A percentile compares a stretch with the other conserved stretches of the same genome.
These are phyloP conservation scores for Petromus typicus DNA, from an alignment of 2,113 vertebrate species.

Conservation along the genomic window DNA sequence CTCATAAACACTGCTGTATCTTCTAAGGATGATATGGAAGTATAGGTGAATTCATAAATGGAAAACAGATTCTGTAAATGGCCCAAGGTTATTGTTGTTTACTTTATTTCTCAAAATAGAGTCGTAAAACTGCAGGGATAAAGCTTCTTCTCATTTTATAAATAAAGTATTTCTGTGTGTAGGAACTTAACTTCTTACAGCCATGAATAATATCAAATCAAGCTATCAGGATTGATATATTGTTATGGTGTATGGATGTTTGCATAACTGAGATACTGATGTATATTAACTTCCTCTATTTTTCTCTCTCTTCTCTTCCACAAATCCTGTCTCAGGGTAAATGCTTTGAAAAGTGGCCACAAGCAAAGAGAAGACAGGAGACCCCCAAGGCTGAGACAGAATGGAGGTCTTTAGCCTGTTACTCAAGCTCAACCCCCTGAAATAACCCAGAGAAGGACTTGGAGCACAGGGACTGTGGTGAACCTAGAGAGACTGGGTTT, in stretches of 20 bases:
- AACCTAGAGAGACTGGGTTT: not conserved
- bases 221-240: not conserved
- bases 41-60: not conserved
- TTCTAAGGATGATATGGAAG: constrained; percentile 27
- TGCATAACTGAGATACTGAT: not conserved
- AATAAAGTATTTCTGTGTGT: not conserved
- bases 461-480: not conserved
- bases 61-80: constrained; percentile 14
- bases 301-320: not conserved
- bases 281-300: not conserved
- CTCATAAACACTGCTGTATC: not conserved
- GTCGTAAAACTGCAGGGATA: not conserved
- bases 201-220: not conserved
- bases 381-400: not conserved
- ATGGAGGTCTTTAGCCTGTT: not conserved
- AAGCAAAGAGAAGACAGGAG: not conserved
- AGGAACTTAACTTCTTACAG: constrained; percentile 7
- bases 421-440: not conserved
- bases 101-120: constrained; percentile 10
- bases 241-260: not conserved
- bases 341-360: not conserved
- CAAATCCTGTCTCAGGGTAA: not conserved
- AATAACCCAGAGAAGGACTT: not conserved
- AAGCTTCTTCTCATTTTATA: not conserved
- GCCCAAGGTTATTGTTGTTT: not conserved